Evolutionary conservation across 2,113 vertebrate genomes (phyloP).

Genomic region (Poicephalus meyeri): DNA sequence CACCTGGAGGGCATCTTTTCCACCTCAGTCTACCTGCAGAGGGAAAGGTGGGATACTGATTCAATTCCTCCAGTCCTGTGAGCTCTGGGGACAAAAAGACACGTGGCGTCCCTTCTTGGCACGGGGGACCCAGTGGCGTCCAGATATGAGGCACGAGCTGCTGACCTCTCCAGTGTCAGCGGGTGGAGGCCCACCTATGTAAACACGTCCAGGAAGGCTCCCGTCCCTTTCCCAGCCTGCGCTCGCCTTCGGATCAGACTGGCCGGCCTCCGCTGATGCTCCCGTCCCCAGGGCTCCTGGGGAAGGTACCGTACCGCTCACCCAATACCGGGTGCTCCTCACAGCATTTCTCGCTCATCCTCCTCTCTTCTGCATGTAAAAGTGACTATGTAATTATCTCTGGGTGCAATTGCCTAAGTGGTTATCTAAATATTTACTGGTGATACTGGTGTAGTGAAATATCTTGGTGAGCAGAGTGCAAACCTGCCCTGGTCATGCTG

Average conservation of each 20-base stretch:
- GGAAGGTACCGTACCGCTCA: not conserved
- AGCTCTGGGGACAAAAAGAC: not conserved
- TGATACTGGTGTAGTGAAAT: not conserved
- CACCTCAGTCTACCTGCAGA: not conserved
- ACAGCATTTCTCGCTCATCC: not conserved
- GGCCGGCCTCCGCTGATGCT: not conserved
- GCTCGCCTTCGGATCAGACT: not conserved
- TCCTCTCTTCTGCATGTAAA: not conserved
- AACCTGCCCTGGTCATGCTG: not conserved
- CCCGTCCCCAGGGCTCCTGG: not conserved
- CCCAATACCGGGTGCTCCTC: not conserved
- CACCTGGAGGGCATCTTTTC: not conserved
- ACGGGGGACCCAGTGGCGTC: not conserved
- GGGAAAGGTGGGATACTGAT: not conserved
- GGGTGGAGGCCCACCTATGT: constrained; percentile 22
- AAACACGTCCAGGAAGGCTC: constrained; percentile 47
- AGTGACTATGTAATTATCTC: fast-evolving
- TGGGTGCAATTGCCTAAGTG: not conserved
- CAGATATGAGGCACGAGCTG: not conserved
- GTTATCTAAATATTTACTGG: not conserved
- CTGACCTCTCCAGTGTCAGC: not conserved
- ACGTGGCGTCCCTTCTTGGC: not conserved
- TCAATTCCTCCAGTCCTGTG: not conserved
- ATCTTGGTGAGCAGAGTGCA: not conserved
- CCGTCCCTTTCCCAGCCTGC: not conserved